Percentiles rank a stretch among this genome's conserved stretches.
These are phyloP conservation scores for Hemithea aestivaria DNA, from an alignment of 2,888 invertebrate species.

Conservation along the genomic window DNA sequence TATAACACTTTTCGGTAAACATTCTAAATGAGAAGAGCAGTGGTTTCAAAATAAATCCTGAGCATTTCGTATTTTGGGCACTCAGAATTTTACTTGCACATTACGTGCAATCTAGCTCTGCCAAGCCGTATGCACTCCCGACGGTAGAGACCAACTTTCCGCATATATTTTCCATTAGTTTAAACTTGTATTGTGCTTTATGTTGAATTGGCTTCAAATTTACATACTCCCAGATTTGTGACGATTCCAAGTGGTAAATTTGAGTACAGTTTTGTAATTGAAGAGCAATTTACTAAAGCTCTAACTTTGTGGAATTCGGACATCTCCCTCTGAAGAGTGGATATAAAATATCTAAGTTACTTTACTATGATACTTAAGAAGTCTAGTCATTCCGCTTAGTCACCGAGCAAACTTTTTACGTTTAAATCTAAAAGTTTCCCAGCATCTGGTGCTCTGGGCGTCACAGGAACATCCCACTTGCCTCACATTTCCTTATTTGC, in stretches of 20 bases:
- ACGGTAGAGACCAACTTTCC: constrained; percentile 29
- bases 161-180: constrained; percentile 35
- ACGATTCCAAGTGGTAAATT: too few species aligned
- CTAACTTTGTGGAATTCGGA: not conserved
- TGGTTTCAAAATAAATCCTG: too few species aligned
- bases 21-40: too few species aligned
- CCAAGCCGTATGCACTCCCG: not conserved
- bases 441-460: constrained; percentile 18
- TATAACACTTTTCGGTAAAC: too few species aligned
- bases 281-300: not conserved
- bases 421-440: constrained; percentile 57
- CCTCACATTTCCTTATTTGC: constrained; percentile 38
- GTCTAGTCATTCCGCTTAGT: constrained; percentile 57
- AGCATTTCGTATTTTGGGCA: too few species aligned
- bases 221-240: constrained; percentile 20
- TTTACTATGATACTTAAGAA: constrained; percentile 60
- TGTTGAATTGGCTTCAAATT: constrained; percentile 20
- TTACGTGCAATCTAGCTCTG: constrained; percentile 21
- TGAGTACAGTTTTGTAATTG: too few species aligned
- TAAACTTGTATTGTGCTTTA: constrained; percentile 12
- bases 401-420: constrained; percentile 56
- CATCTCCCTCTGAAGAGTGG: too few species aligned
- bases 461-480: constrained; percentile 8
- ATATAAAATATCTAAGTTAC: constrained; percentile 50
- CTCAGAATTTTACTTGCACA: constrained; percentile 29